Conservation (phyloP, 2,797 vertebrate genomes). For the Ctenopoma multispine region DNA sequence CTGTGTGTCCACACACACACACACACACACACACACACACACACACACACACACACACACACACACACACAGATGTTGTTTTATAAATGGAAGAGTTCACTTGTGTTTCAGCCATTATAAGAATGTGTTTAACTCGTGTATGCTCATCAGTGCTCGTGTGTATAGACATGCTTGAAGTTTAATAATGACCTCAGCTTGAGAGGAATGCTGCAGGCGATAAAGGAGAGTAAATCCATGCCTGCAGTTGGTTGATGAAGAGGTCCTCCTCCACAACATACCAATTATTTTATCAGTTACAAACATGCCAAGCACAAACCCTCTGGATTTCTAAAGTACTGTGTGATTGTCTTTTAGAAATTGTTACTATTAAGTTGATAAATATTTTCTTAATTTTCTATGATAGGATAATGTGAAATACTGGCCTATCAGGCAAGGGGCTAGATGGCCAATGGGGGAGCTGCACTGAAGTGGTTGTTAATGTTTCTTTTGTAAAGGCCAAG, state of each 20-base stretch:
- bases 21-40: slow-evolving; percentile 6
- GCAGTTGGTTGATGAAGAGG: slow-evolving; percentile 14
- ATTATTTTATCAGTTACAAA: slow-evolving; percentile 26
- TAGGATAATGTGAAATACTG: no score
- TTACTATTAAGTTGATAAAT: no score
- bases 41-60: slow-evolving; percentile 6
- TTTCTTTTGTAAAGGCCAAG: no score
- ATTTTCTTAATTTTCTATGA: no score
- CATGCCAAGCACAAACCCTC: slow-evolving; percentile 1
- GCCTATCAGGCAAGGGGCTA: no score
- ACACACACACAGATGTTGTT: slow-evolving; percentile 1
- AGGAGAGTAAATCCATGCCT: slow-evolving; percentile 7
- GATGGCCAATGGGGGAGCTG: no score
- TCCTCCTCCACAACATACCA: slow-evolving; percentile 13
- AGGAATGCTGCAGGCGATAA: slow-evolving; percentile 31
- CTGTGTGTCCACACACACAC: slow-evolving; percentile 12
- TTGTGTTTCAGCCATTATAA: slow-evolving; percentile 13
- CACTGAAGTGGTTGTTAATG: no score
- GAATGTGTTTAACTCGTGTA: background rate
- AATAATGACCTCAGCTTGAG: slow-evolving; percentile 32
- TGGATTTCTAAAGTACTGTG: background rate
- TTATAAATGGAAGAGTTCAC: background rate
- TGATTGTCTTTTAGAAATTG: slow-evolving; percentile 13
- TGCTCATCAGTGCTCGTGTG: background rate
- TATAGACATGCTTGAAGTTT: background rate